These are phyloP conservation scores for Sarotherodon lohbergeri DNA, from an alignment of 2,113 vertebrate species.

Conservation along the genomic window DNA sequence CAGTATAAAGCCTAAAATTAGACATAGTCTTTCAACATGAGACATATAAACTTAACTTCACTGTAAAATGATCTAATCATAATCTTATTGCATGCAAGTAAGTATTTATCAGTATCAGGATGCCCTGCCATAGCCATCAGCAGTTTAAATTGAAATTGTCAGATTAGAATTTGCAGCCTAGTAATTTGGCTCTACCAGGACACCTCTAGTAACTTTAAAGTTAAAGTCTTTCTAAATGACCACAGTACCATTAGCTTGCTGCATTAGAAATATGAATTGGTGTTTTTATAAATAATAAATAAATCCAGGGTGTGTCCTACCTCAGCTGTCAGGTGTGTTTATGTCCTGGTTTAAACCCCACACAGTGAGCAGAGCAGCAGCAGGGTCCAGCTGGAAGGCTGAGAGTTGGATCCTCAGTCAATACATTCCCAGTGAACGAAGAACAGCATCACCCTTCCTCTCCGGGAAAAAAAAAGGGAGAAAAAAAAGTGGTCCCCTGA, in stretches of 20 bases:
- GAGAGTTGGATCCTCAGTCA: constrained; percentile 44
- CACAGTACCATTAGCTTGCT: background rate
- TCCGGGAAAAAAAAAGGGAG: background rate
- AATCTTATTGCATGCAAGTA: background rate
- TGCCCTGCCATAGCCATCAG: background rate
- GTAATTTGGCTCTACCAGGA: background rate
- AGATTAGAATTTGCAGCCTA: background rate
- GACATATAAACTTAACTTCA: background rate
- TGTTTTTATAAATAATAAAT: background rate
- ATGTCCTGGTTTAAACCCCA: constrained; percentile 38
- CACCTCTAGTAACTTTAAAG: background rate
- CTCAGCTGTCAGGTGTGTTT: constrained; percentile 47
- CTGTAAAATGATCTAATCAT: background rate
- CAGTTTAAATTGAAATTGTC: background rate
- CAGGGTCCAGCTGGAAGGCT: constrained; percentile 49
- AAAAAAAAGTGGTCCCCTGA: background rate
- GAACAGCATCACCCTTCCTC: constrained; percentile 52
- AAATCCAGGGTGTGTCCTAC: constrained; percentile 43
- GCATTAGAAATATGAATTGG: background rate
- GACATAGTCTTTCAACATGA: background rate
- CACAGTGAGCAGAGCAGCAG: constrained; percentile 27
- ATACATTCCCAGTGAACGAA: constrained; percentile 41
- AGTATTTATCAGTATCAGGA: background rate
- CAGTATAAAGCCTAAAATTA: background rate
- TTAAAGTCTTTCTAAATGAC: background rate